Conservation (phyloP, 2,888 invertebrate species). For the Lamproptera curius region DNA sequence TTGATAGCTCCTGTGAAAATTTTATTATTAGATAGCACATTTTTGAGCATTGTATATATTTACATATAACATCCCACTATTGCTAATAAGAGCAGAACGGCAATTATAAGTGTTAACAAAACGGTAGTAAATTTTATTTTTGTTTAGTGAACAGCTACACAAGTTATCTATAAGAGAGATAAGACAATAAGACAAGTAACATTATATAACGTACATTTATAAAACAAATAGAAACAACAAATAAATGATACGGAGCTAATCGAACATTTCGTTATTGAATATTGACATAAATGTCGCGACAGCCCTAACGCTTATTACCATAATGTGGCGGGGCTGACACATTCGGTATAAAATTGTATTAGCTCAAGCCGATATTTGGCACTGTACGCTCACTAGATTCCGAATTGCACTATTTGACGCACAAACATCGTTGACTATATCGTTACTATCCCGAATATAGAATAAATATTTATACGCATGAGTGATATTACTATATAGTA, state of each 20-base stretch:
- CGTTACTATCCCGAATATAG: constrained; percentile 6
- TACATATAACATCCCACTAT: too few relatives aligned
- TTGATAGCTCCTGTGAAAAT: too few relatives aligned
- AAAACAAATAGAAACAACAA: constrained; percentile 2
- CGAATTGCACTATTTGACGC: constrained; percentile 14
- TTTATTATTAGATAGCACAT: too few relatives aligned
- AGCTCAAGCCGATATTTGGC: constrained; percentile 40
- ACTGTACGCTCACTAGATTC: constrained; percentile 19
- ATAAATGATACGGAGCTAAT: constrained; percentile 4
- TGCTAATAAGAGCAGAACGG: too few relatives aligned
- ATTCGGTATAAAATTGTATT: constrained; percentile 50
- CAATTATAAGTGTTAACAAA: background rate
- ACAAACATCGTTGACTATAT: constrained; percentile 17
- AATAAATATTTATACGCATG: background rate
- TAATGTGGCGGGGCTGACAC: constrained; percentile 42
- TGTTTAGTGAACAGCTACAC: background rate
- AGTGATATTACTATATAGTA: background rate
- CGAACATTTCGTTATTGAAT: constrained; percentile 21
- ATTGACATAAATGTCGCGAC: too few relatives aligned
- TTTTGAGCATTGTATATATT: too few relatives aligned
- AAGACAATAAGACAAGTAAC: background rate
- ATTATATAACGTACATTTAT: too few relatives aligned
- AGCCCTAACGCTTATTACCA: constrained; percentile 38
- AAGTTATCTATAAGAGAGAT: background rate
- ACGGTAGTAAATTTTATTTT: background rate